These are phyloP conservation scores for Netelia inedita DNA, from an alignment of 2,888 invertebrate species.

Conservation along the genomic window DNA sequence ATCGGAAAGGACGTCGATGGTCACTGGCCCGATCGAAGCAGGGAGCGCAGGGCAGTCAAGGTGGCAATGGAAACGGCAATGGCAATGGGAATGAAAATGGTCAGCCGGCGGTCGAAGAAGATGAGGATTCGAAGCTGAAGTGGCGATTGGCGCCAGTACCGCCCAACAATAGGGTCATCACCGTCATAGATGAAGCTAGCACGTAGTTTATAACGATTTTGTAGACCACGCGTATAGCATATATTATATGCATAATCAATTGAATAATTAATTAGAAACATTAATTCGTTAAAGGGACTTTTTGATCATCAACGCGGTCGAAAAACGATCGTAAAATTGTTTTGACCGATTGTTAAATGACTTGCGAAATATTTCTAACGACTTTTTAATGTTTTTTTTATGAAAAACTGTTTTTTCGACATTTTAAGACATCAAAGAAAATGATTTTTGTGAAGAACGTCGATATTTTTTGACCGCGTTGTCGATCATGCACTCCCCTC, in stretches of 20 bases:
- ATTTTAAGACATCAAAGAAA: background rate
- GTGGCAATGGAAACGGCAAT: slow-evolving; percentile 35
- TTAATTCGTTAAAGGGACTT: slow-evolving; percentile 25
- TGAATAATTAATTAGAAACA: slow-evolving; percentile 37
- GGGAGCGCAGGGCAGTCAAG: slow-evolving; percentile 66
- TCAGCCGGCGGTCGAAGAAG: slow-evolving; percentile 70
- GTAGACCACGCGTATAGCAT: slow-evolving; percentile 13
- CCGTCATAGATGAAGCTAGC: slow-evolving; percentile 91
- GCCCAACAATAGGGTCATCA: slow-evolving; percentile 89
- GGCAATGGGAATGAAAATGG: slow-evolving; percentile 26
- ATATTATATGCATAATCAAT: slow-evolving; percentile 7
- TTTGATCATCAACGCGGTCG: slow-evolving; percentile 9
- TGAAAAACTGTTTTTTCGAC: background rate
- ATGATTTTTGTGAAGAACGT: background rate
- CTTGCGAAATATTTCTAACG: background rate
- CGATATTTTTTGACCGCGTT: slow-evolving; percentile 3
- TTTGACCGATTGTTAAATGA: background rate
- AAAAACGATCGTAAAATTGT: background rate
- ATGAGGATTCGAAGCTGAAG: slow-evolving; percentile 78
- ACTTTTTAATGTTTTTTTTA: background rate
- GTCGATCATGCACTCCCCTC: slow-evolving; percentile 1
- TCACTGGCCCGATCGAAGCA: slow-evolving; percentile 87
- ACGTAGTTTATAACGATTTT: slow-evolving; percentile 77
- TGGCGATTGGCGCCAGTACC: slow-evolving; percentile 84
- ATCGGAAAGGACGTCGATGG: slow-evolving; percentile 90